Percentiles rank a stretch among this genome's conserved stretches.
Evolutionary conservation across 2,888 invertebrate genomes (phyloP).

Genomic region (Oxyteleia sp.): DNA sequence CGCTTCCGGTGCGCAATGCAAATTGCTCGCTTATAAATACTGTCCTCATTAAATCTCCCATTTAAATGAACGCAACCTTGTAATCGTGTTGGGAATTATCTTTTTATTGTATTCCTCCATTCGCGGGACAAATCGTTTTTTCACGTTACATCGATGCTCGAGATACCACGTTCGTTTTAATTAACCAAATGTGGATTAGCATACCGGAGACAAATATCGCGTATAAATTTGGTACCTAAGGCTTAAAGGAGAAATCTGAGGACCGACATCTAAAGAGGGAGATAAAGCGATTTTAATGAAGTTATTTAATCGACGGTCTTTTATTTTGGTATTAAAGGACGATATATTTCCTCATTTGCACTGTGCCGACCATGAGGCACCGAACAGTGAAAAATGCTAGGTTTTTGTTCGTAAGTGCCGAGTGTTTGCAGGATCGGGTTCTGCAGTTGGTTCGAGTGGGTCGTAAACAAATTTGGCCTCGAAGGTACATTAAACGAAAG

Average conservation of each 20-base stretch:
- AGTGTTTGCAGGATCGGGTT: slow-evolving; percentile 23
- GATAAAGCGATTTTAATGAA: slow-evolving; percentile 27
- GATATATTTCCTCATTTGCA: slow-evolving; percentile 1
- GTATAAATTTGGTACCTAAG: slow-evolving; percentile 17
- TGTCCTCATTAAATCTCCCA: slow-evolving; percentile 37
- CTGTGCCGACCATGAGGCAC: neutral
- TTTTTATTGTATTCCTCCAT: slow-evolving; percentile 11
- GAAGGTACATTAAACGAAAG: slow-evolving; percentile 62
- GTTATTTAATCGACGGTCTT: slow-evolving; percentile 20
- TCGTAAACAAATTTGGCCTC: slow-evolving; percentile 60
- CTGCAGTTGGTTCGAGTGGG: slow-evolving; percentile 16
- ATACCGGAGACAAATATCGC: slow-evolving; percentile 26
- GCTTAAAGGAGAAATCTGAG: slow-evolving; percentile 1
- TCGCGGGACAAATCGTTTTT: slow-evolving; percentile 19
- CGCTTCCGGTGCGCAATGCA: slow-evolving; percentile 36
- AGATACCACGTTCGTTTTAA: slow-evolving; percentile 14
- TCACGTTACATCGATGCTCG: neutral
- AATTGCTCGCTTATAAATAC: slow-evolving; percentile 32
- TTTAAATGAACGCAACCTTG: slow-evolving; percentile 38
- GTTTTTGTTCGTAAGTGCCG: slow-evolving; percentile 9
- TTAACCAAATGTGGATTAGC: slow-evolving; percentile 22
- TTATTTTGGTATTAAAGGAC: slow-evolving; percentile 12
- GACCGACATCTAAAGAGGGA: neutral
- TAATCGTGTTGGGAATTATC: slow-evolving; percentile 7
- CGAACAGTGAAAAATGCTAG: slow-evolving; percentile 22